Evolutionary conservation across 1,140 invertebrate genomes (phyloP).

Genomic region (Lepidurus arcticus): DNA sequence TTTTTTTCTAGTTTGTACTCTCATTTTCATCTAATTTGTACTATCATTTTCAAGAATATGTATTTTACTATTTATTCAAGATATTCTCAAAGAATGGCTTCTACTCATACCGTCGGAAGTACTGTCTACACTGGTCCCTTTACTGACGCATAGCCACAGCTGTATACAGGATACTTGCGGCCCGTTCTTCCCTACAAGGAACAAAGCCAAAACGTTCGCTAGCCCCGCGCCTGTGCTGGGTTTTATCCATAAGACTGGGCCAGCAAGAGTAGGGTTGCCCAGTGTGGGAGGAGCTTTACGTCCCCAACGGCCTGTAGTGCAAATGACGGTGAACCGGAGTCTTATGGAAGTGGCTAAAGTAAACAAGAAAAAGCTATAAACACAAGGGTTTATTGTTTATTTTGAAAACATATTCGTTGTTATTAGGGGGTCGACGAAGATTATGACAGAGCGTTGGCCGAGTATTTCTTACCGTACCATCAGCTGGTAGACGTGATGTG

Average conservation of each 20-base stretch:
- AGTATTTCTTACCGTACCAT: conserved; percentile 77
- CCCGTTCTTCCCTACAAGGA: conserved; percentile 64
- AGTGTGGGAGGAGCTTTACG: conserved; percentile 52
- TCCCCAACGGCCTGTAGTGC: conserved; percentile 69
- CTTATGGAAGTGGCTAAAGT: conserved; percentile 64
- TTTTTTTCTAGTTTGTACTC: no score
- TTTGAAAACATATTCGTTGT: not conserved
- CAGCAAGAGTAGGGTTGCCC: conserved; percentile 37
- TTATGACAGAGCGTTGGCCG: conserved; percentile 67
- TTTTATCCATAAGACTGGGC: conserved; percentile 43
- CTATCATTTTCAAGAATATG: not conserved
- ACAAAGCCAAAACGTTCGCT: conserved; percentile 54
- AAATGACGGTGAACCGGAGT: conserved; percentile 75
- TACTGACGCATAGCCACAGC: conserved; percentile 75
- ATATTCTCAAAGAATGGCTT: conserved; percentile 76
- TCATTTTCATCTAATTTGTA: no score
- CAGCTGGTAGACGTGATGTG: conserved; percentile 80
- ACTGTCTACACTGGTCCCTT: conserved; percentile 71
- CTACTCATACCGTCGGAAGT: conserved; percentile 74
- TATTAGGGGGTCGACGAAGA: conserved; percentile 63
- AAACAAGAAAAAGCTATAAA: conserved; percentile 38
- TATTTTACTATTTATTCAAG: conserved; percentile 48
- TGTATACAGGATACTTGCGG: conserved; percentile 71
- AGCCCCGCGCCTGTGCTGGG: conserved; percentile 42
- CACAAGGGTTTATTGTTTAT: not conserved